Percentiles rank a stretch among this genome's conserved stretches.
Evolutionary conservation across 1,140 invertebrate genomes (phyloP).

Genomic region (Pemphigus obesinymphae): DNA sequence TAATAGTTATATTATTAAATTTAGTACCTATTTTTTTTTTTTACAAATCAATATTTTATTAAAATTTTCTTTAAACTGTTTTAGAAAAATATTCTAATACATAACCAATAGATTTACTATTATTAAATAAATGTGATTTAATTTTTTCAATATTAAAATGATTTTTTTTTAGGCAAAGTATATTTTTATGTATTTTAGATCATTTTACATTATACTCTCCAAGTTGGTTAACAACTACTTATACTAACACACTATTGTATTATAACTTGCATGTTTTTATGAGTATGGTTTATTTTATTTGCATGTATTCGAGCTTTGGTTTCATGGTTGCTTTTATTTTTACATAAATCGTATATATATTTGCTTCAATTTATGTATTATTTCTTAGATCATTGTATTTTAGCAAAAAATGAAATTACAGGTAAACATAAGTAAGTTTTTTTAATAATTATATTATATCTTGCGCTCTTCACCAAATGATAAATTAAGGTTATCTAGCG

Average conservation of each 20-base stretch:
- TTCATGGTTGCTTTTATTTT: conserved; percentile 23
- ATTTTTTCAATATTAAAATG: background rate
- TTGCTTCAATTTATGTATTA: conserved; percentile 16
- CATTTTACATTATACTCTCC: conserved; percentile 5
- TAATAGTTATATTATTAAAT: conserved; percentile 10
- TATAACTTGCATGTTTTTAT: conserved; percentile 34
- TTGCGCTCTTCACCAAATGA: conserved; percentile 16
- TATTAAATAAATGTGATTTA: background rate
- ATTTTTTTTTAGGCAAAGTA: background rate
- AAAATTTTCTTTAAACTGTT: background rate
- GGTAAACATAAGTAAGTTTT: conserved; percentile 39
- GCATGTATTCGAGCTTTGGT: conserved; percentile 35
- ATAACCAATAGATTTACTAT: background rate
- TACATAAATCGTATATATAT: background rate
- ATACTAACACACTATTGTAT: conserved; percentile 3
- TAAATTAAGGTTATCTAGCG: conserved; percentile 40
- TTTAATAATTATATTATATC: conserved; percentile 16
- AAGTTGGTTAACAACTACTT: conserved; percentile 15
- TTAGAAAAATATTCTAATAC: background rate
- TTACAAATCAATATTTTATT: background rate
- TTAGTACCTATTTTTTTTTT: background rate
- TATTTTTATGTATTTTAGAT: background rate
- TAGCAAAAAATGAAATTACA: conserved; percentile 21
- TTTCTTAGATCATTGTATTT: conserved; percentile 36
- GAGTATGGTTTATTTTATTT: conserved; percentile 18